Evolutionary conservation across 2,113 vertebrate genomes (phyloP), one percentile per base, ranked within the genome.

Genomic region (Muscicapa adusta): DNA sequence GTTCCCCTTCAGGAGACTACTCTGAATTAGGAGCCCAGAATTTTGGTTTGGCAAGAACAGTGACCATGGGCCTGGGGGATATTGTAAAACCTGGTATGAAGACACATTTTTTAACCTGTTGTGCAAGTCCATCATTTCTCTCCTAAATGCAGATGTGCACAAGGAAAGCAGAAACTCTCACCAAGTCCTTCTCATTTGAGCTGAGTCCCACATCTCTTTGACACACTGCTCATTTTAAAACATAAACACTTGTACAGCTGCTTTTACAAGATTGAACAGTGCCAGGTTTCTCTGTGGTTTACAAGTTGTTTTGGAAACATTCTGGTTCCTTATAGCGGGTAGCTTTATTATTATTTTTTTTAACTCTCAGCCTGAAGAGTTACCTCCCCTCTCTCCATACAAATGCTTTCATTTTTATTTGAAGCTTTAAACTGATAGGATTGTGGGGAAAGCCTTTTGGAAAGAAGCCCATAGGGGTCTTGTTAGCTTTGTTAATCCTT

Each of bases 301-400:
- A 18, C 29, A 79, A 31, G 74, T 62, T 94, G 77, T 92, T 94
- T 95, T 94, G 93, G 84, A 95, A 95, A 91, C 47, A 80, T 85
- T 85, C 58, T 88, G 9, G 34, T 73, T 91, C n/a, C 74, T 93
- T 79, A 66, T 28, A 68, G 33, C 0, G 0, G 33, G 23, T 77
- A 51, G 18, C 14, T 1, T 80, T 45, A 66, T 61, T 34, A 4
- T 3, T 33, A 10, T 23, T 60, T 36, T 77, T 28, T 48, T 33
- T 16, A 75, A n/a, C 33, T 54, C 26, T 81, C 33, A 63, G 66
- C 33, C 56, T 92, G 67, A 80, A 51, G 50, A 73, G 33, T 71
- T 84, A 23, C 19, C 26, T 83, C 58, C 24, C 16, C 22, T 50
- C 23, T 85, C 71, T 83, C 18, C 33, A n/a, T 18, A 43, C 34